Evolutionary conservation across 2,113 vertebrate genomes (phyloP).

Genomic region (Poicephalus gulielmi): DNA sequence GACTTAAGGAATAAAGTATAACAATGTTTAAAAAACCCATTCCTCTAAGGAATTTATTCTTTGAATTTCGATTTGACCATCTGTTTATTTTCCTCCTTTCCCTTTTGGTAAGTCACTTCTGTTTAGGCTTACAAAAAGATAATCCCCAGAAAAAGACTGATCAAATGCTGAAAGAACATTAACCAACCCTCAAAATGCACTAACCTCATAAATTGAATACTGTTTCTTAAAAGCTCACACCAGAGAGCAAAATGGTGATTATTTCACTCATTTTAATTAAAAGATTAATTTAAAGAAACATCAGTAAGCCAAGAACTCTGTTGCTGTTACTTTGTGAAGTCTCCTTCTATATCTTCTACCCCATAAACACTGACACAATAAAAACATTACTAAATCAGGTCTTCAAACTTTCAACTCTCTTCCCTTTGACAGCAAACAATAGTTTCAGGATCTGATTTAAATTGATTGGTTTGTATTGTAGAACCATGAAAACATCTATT

Average conservation of each 20-base stretch:
- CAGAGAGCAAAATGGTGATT: not conserved
- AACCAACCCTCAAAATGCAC: not conserved
- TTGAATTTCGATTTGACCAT: not conserved
- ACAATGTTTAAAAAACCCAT: not conserved
- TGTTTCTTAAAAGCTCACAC: not conserved
- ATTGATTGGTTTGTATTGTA: not conserved
- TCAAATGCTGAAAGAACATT: not conserved
- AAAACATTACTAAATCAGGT: not conserved
- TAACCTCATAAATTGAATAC: not conserved
- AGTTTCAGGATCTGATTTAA: not conserved
- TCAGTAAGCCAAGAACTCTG: not conserved
- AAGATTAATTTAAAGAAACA: not conserved
- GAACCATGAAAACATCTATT: not conserved
- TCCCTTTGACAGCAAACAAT: not conserved
- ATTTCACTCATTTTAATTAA: not conserved
- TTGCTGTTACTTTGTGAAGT: not conserved
- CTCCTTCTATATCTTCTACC: not conserved
- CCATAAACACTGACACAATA: not conserved
- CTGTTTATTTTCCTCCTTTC: not conserved
- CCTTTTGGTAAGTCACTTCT: not conserved
- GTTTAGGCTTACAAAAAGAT: not conserved
- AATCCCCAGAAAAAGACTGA: not conserved
- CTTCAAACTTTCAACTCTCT: not conserved
- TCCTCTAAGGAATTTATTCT: not conserved
- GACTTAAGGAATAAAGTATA: not conserved